A percentile compares a stretch with the other conserved stretches of the same genome.
These are phyloP conservation scores for Strix aluco DNA, from an alignment of 2,113 vertebrate species.

Conservation along the genomic window DNA sequence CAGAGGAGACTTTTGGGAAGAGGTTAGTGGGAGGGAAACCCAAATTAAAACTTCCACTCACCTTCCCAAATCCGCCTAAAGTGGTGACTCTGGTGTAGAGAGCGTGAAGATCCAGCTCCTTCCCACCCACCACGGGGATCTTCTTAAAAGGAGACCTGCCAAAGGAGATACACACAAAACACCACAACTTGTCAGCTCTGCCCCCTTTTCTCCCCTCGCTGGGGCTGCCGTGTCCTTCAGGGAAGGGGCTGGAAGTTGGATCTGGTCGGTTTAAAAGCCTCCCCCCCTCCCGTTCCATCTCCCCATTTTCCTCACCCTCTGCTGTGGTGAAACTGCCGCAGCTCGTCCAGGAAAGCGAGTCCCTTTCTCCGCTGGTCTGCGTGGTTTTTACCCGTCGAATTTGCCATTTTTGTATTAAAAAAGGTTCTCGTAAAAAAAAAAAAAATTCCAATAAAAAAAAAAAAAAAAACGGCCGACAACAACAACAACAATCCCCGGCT, in stretches of 20 bases:
- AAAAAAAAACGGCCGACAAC: conserved; percentile 64
- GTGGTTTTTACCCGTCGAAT: conserved; percentile 97
- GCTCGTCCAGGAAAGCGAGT: conserved; percentile 99
- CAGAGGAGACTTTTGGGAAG: conserved; percentile 76
- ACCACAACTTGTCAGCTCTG: conserved; percentile 72
- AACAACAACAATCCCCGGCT: conserved; percentile 86
- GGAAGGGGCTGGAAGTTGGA: conserved; percentile 79
- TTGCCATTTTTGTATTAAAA: conserved; percentile 86
- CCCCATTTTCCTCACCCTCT: conserved; percentile 91
- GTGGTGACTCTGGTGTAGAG: conserved; percentile 98
- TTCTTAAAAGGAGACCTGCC: conserved; percentile 96
- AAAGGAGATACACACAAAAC: conserved; percentile 72
- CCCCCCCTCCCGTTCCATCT: conserved; percentile 74
- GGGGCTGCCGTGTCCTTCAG: conserved; percentile 70
- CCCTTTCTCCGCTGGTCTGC: conserved; percentile 98
- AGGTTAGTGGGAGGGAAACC: conserved; percentile 78
- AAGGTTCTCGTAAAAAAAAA: conserved; percentile 49
- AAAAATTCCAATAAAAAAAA: conserved; percentile 65
- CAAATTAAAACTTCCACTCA: conserved; percentile 89
- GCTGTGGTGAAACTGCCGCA: conserved; percentile 99
- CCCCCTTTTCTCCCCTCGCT: conserved; percentile 69
- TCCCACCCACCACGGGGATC: conserved; percentile 97
- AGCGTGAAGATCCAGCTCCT: conserved; percentile 96
- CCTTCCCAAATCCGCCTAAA: conserved; percentile 99
- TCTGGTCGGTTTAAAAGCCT: conserved; percentile 73